Evolutionary conservation across 2,888 invertebrate genomes (phyloP).

Genomic region (Lissocephala sabroskyi): DNA sequence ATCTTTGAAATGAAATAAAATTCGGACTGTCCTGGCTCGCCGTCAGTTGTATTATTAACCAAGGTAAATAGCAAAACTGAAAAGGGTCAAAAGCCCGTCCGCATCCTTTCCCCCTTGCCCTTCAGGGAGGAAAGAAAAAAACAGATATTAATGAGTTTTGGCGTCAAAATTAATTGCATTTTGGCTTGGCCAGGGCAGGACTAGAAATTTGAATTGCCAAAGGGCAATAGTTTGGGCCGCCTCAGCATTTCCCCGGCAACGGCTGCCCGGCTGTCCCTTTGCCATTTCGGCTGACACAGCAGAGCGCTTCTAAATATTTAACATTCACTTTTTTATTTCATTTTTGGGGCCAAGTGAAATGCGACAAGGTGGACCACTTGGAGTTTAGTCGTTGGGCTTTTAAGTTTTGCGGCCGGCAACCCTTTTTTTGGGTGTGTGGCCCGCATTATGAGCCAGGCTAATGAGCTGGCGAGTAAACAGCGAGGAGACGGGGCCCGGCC

Average conservation of each 20-base stretch:
- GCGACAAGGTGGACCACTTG: constrained; percentile 21
- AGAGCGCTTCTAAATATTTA: constrained; percentile 28
- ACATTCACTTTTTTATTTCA: constrained; percentile 29
- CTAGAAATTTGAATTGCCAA: neutral
- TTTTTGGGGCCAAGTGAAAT: constrained; percentile 41
- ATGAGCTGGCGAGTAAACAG: constrained; percentile 45
- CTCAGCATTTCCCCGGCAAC: constrained; percentile 14
- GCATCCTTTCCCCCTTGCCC: constrained; percentile 12
- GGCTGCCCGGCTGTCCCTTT: too few relatives aligned
- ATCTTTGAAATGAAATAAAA: constrained; percentile 50
- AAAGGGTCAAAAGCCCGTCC: too few relatives aligned
- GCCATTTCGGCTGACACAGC: constrained; percentile 40
- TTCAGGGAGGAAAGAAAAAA: constrained; percentile 2
- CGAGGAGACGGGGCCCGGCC: too few relatives aligned
- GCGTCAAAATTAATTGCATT: constrained; percentile 62
- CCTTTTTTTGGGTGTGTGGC: neutral
- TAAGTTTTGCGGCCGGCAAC: neutral
- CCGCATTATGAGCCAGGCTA: constrained; percentile 19
- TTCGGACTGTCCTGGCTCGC: constrained; percentile 37
- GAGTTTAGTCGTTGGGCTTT: constrained; percentile 3
- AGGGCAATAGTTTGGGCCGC: constrained; percentile 30
- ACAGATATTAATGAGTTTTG: constrained; percentile 60
- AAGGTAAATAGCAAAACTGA: constrained; percentile 51
- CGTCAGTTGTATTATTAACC: constrained; percentile 59
- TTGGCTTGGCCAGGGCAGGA: constrained; percentile 15